Conservation (phyloP, 2,797 vertebrate genomes). For the Pelobates cultripes region DNA sequence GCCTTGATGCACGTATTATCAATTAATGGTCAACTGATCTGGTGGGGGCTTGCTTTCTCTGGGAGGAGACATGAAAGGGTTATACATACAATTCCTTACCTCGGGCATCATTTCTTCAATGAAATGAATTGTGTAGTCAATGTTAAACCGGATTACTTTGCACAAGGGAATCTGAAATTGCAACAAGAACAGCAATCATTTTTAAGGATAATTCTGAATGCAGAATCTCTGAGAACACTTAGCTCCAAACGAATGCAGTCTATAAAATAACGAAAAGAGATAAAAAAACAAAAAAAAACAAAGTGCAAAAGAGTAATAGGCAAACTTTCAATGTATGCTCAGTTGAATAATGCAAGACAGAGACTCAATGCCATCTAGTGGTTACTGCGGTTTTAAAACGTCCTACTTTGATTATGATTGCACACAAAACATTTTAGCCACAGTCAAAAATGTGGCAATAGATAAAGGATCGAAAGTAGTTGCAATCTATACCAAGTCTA, state of each 20-base stretch:
- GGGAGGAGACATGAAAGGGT: constrained; percentile 27
- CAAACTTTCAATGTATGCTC: constrained; percentile 17
- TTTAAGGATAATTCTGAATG: constrained; percentile 47
- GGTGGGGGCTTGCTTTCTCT: neutral
- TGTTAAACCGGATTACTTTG: constrained; percentile 99
- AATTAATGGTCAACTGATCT: constrained; percentile 11
- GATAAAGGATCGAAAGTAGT: too few relatives aligned
- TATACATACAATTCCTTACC: constrained; percentile 75
- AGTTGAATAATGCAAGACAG: neutral
- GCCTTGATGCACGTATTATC: constrained; percentile 8
- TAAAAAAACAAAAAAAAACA: constrained; percentile 16
- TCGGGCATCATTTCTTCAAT: constrained; percentile 98
- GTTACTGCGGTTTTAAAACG: neutral
- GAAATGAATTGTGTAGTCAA: constrained; percentile 99
- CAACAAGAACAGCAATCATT: constrained; percentile 54
- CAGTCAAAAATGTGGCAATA: too few relatives aligned
- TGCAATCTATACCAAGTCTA: too few relatives aligned
- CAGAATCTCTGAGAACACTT: constrained; percentile 44
- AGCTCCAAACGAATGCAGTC: constrained; percentile 49
- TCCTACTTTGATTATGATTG: too few relatives aligned
- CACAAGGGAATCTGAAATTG: constrained; percentile 91
- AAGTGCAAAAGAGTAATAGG: constrained; percentile 21
- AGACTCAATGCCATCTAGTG: constrained; percentile 44
- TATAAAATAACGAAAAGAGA: constrained; percentile 36
- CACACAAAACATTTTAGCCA: too few relatives aligned